Percentiles rank a stretch among this genome's conserved stretches.
Evolutionary conservation across 2,113 vertebrate genomes (phyloP).

Genomic region (Rhinolophus sinicus): DNA sequence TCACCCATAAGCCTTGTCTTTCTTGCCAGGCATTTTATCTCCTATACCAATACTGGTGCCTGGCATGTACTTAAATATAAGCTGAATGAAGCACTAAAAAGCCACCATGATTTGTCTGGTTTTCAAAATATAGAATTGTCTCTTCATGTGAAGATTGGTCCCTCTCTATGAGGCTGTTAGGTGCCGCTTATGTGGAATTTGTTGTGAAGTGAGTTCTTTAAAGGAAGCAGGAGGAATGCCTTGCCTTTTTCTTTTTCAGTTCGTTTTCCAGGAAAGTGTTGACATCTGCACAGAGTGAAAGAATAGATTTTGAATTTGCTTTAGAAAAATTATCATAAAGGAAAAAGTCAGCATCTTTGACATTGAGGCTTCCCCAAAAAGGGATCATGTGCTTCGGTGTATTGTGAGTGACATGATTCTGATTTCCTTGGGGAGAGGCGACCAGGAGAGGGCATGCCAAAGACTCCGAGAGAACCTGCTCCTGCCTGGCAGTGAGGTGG

Average conservation of each 20-base stretch:
- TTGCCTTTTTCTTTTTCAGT: neutral
- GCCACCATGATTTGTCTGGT: neutral
- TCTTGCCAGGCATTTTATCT: neutral
- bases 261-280: constrained; percentile 61
- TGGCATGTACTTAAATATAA: neutral
- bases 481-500: fast-evolving
- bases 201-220: neutral
- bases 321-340: constrained; percentile 10
- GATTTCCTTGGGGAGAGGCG: neutral
- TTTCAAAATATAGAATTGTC: neutral
- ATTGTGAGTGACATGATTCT: neutral
- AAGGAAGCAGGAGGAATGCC: constrained; percentile 20
- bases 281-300: constrained; percentile 41
- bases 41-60: neutral
- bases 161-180: neutral
- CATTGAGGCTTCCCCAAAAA: constrained; percentile 23
- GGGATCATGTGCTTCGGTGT: neutral
- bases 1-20: neutral
- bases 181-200: neutral
- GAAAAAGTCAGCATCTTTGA: constrained; percentile 61
- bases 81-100: neutral
- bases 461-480: neutral
- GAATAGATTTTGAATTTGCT: constrained; percentile 48
- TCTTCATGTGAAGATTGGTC: neutral
- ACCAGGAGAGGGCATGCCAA: neutral